Base-by-base conservation (phyloP, 2,113 vertebrate genomes). In the Camelus dromedarius region DNA sequence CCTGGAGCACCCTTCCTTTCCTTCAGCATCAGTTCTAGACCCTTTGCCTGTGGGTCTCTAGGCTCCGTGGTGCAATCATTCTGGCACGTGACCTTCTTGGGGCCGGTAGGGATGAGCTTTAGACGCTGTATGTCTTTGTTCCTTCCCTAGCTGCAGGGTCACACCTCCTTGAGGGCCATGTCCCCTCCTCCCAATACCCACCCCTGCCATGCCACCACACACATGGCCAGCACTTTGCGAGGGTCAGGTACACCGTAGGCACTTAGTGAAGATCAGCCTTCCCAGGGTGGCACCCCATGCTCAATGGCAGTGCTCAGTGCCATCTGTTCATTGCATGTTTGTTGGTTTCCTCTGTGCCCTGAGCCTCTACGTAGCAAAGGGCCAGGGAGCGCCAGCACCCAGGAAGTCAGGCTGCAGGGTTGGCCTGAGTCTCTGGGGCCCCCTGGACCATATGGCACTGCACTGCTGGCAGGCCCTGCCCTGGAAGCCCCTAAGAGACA, bases 1-100 rank as follows among this genome's bases (percentile, higher is more conserved):
- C 38, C 54, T 60, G 1, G 2, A 73, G 52, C 64, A 76, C 66
- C 4, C 12, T 90, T 81, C 6, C 30, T 81, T 91, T 58, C 62
- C 64, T 62, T 89, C 48, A 72, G 69, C 92, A 19, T 81, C 32
- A 35, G 46, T 70, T 81, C 93, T 88, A 35, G 72, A 80, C 66
- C 18, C 38, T 82, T 42, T 22, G 35, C 50, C 42, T 30, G 0
- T 58, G 20, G 54, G 58, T 46, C 66, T 77, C 54, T 54, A 42
- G 60, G 52, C 15, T 38, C 18, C 46, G 30, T 77, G 54, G 20
- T 42, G 48, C 52, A 64, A 52, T 22, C 0, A 1, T 52, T 84
- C 26, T 84, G 64, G 7, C 18, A 69, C 10, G 12, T 89, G 79
- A 70, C 58, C n/a, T 69, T 75, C 46, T 46, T 70, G 77, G 30